phyloP scores from a whole-genome alignment of 2,888 invertebrate genomes.

The Nephrotoma guestfalica region DNA sequence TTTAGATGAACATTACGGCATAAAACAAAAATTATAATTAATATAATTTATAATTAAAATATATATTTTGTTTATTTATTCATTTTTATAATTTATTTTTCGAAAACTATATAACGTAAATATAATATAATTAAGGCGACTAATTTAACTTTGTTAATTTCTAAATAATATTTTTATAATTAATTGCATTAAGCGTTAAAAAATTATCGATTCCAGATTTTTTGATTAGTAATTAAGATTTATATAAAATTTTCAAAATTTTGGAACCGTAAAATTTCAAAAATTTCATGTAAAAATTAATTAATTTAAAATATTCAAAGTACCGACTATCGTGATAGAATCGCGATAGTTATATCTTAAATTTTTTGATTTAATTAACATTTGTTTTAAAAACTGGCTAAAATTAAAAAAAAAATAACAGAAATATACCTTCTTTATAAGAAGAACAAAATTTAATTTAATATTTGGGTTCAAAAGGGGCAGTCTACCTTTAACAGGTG shows the following conservation, averaged over 20 bases:
- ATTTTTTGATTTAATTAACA: background rate
- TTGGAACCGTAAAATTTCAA: background rate
- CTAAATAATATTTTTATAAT: background rate
- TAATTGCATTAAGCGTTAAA: background rate
- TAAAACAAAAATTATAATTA: background rate
- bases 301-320: background rate
- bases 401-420: background rate
- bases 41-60: background rate
- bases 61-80: background rate
- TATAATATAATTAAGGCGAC: conserved; percentile 1
- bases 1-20: conserved; percentile 1
- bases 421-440: background rate
- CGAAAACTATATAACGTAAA: background rate
- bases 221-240: background rate
- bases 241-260: background rate
- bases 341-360: background rate
- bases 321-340: background rate
- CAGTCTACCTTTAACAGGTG: background rate
- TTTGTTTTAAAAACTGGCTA: background rate
- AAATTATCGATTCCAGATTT: background rate
- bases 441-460: background rate
- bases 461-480: background rate
- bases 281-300: background rate
- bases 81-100: background rate
- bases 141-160: background rate